A percentile compares a stretch with the other conserved stretches of the same genome.
Evolutionary conservation across 2,888 invertebrate genomes (phyloP).

Genomic region (Theodoxus fluviatilis): DNA sequence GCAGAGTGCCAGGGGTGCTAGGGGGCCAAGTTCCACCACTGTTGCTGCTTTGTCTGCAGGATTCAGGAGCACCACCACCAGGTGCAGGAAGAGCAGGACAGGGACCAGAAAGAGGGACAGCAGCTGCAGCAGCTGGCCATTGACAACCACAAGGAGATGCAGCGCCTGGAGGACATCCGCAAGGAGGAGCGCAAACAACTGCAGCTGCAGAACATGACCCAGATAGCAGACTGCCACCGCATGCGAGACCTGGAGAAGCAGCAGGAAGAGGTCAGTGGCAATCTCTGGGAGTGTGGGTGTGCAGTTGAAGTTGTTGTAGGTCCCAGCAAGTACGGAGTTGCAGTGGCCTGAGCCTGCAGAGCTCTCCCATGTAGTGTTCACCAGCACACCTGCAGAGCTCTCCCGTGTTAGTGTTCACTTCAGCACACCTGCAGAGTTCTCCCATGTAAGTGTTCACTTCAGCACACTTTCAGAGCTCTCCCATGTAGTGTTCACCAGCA

Average conservation of each 20-base stretch:
- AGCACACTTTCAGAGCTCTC: too few species aligned
- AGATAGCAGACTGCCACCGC: conserved; percentile 56
- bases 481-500: too few species aligned
- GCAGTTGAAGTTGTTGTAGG: too few species aligned
- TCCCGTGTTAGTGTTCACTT: too few species aligned
- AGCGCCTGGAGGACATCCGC: conserved; percentile 55
- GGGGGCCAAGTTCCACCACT: too few species aligned
- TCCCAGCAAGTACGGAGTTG: too few species aligned
- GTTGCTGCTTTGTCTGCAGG: conserved; percentile 35
- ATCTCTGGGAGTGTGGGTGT: not conserved
- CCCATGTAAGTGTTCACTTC: too few species aligned
- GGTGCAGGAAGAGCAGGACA: conserved; percentile 38
- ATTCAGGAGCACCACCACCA: conserved; percentile 49
- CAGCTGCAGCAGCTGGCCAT: conserved; percentile 58
- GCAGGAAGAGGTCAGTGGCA: conserved; percentile 56
- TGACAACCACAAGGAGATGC: conserved; percentile 58
- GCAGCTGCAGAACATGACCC: conserved; percentile 55
- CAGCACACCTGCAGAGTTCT: too few species aligned
- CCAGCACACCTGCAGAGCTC: too few species aligned
- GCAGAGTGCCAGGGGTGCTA: too few species aligned
- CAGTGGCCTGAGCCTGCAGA: not conserved
- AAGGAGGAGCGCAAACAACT: conserved; percentile 53
- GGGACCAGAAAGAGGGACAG: conserved; percentile 57
- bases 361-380: not conserved
- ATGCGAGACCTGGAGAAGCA: conserved; percentile 55